Evolutionary conservation across 2,797 vertebrate species (phyloP).

Genomic region (Schizopygopsis malacanthus): DNA sequence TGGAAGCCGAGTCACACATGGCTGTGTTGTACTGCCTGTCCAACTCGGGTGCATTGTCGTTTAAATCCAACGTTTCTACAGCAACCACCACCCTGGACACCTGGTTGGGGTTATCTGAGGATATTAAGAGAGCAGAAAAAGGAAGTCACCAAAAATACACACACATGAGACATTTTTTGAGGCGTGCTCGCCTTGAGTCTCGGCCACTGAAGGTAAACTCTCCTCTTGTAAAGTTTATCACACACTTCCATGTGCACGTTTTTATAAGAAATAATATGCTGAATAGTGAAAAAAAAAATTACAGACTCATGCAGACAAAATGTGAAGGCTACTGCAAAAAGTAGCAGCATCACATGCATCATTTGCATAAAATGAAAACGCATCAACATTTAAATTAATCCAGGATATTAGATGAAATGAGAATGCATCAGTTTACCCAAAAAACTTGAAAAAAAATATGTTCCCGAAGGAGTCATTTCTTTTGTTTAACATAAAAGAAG

Average conservation of each 20-base stretch:
- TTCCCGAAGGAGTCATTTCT: not conserved
- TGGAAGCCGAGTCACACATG: slow-evolving; percentile 85
- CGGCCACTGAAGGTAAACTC: slow-evolving; percentile 1
- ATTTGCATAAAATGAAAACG: not conserved
- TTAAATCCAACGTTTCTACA: slow-evolving; percentile 88
- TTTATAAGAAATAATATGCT: not conserved
- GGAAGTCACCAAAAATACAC: slow-evolving; percentile 23
- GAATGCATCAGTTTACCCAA: not conserved
- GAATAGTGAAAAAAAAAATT: slow-evolving; percentile 17
- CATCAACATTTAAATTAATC: not conserved
- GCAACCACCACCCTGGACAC: slow-evolving; percentile 85
- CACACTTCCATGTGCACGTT: not conserved
- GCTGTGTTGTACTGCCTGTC: slow-evolving; percentile 86
- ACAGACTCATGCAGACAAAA: not conserved
- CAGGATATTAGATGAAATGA: not conserved
- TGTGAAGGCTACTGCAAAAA: not conserved
- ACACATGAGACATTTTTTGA: slow-evolving; percentile 4
- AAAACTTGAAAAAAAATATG: not conserved
- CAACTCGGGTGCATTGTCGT: slow-evolving; percentile 90
- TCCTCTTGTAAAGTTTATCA: slow-evolving; percentile 16
- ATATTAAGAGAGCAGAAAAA: slow-evolving; percentile 27
- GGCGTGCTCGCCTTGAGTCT: slow-evolving; percentile 11
- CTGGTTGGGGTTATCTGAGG: slow-evolving; percentile 87
- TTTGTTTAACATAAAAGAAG: not conserved
- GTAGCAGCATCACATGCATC: not conserved